Evolutionary conservation across 1,140 invertebrate genomes (phyloP).

Genomic region (Leptinotarsa defecta): DNA sequence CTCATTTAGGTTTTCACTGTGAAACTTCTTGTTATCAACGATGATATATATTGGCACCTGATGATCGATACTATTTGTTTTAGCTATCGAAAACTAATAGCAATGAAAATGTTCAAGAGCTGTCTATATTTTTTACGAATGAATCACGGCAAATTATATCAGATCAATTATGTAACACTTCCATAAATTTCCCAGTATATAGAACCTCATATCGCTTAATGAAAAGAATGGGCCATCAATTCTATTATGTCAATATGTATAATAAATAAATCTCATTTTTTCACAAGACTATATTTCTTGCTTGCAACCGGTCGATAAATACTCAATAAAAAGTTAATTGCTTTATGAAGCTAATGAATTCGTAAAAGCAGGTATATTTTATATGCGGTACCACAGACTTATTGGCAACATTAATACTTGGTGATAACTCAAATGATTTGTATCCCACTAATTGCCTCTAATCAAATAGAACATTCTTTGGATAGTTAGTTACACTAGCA

Average conservation of each 20-base stretch:
- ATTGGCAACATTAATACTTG: not conserved
- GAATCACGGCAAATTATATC: no score
- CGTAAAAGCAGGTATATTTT: not conserved
- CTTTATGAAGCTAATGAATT: slow-evolving; percentile 1
- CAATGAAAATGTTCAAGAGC: no score
- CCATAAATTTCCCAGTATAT: no score
- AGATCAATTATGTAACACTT: no score
- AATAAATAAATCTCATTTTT: not conserved
- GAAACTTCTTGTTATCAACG: no score
- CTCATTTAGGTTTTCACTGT: no score
- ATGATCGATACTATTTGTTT: no score
- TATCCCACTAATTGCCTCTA: not conserved
- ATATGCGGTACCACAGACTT: not conserved
- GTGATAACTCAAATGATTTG: not conserved
- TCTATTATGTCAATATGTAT: not conserved
- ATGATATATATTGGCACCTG: no score
- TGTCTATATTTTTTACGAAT: no score
- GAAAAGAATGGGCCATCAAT: not conserved
- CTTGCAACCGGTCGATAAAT: not conserved
- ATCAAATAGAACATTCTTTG: not conserved
- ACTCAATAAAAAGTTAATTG: not conserved
- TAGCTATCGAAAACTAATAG: no score
- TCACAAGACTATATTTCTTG: not conserved
- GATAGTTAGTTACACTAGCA: not conserved
- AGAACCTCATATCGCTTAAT: not conserved